A percentile compares a stretch with the other conserved stretches of the same genome.
phyloP scores from a whole-genome alignment of 2,888 invertebrate species.

The Dasypolia templi region DNA sequence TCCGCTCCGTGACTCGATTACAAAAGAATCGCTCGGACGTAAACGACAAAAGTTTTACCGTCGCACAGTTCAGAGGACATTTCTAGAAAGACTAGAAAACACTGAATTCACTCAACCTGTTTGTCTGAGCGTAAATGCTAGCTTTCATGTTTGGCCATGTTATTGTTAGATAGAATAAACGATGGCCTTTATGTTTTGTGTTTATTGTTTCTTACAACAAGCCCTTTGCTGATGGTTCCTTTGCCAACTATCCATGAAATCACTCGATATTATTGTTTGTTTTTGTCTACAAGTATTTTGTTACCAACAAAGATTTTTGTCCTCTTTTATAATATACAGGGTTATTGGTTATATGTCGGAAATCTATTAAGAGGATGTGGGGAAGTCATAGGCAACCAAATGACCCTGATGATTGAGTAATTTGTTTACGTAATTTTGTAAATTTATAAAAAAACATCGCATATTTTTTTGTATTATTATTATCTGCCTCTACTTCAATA shows the following conservation, averaged over 20 bases:
- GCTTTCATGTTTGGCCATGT: slow-evolving; percentile 44
- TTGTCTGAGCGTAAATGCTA: slow-evolving; percentile 47
- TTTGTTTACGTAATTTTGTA: too few species aligned
- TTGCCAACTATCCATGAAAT: slow-evolving; percentile 4
- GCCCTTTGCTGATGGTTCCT: slow-evolving; percentile 7
- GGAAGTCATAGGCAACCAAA: too few species aligned
- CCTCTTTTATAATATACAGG: background rate
- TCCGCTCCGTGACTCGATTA: slow-evolving; percentile 71
- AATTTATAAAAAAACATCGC: too few species aligned
- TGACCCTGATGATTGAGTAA: too few species aligned
- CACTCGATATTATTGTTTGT: slow-evolving; percentile 10
- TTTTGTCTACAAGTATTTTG: background rate
- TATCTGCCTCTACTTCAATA: too few species aligned
- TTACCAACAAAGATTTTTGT: background rate
- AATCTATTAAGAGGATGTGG: too few species aligned
- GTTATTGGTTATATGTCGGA: too few species aligned
- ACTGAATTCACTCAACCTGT: slow-evolving; percentile 51
- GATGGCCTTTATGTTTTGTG: slow-evolving; percentile 13
- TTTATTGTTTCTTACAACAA: slow-evolving; percentile 25
- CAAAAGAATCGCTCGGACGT: slow-evolving; percentile 65
- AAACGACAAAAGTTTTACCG: slow-evolving; percentile 63
- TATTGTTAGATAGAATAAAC: slow-evolving; percentile 33
- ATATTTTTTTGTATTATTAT: too few species aligned
- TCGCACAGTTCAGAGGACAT: slow-evolving; percentile 39
- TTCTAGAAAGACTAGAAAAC: slow-evolving; percentile 34